A percentile compares a stretch with the other conserved stretches of the same genome.
Conservation (phyloP, 2,888 invertebrate genomes). For the Halocaridina rubra region DNA sequence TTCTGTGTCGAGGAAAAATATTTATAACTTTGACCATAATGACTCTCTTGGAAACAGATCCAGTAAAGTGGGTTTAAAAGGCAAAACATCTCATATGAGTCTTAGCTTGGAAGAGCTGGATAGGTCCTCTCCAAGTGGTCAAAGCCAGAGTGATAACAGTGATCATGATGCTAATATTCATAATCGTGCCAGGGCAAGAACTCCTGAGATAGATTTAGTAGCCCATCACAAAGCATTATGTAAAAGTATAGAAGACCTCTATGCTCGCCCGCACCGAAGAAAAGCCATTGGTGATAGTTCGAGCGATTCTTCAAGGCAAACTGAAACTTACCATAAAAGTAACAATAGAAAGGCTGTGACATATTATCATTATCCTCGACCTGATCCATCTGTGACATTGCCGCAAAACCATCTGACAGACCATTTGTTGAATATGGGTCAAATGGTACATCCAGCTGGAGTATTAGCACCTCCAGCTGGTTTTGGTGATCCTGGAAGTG, state of each 20-base stretch:
- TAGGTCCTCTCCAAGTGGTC: constrained; percentile 86
- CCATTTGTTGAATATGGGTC: constrained; percentile 26
- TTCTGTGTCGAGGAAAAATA: not conserved
- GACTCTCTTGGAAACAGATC: not conserved
- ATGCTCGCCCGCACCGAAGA: constrained; percentile 32
- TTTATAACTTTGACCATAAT: not conserved
- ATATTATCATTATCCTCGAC: constrained; percentile 52
- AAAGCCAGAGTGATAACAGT: constrained; percentile 78
- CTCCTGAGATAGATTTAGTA: not conserved
- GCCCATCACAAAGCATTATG: not conserved
- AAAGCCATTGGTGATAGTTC: no score
- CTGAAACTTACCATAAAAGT: not conserved
- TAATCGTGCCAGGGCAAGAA: constrained; percentile 1
- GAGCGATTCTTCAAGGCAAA: not conserved
- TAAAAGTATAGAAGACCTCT: constrained; percentile 21
- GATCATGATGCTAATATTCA: constrained; percentile 68
- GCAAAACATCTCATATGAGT: not conserved
- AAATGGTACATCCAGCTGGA: constrained; percentile 1
- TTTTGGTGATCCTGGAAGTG: constrained; percentile 42
- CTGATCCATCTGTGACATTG: constrained; percentile 3
- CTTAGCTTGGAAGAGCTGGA: constrained; percentile 69
- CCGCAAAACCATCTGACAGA: constrained; percentile 9
- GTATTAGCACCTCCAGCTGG: constrained; percentile 52
- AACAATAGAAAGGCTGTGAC: constrained; percentile 18
- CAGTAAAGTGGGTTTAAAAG: not conserved